Percentiles rank a stretch among this genome's conserved stretches.
phyloP scores from a whole-genome alignment of 2,888 invertebrate genomes.

The Malacosoma neustria region DNA sequence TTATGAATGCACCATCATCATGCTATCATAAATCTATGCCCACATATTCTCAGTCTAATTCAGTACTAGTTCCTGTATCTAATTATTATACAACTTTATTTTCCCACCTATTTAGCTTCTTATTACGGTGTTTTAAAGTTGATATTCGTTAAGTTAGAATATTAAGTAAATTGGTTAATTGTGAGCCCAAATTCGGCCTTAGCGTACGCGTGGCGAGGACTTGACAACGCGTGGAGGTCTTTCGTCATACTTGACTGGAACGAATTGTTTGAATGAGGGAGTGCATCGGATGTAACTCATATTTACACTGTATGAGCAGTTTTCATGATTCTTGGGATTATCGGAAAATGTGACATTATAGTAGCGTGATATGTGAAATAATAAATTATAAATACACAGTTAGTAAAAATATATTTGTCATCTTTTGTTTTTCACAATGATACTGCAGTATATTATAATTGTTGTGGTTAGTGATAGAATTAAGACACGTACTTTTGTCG shows the following conservation, averaged over 20 bases:
- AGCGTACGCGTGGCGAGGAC: conserved; percentile 51
- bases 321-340: neutral
- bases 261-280: conserved; percentile 57
- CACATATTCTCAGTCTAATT: conserved; percentile 37
- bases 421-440: too few relatives aligned
- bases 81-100: conserved; percentile 12
- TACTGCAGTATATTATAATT: too few relatives aligned
- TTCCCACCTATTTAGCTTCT: conserved; percentile 9
- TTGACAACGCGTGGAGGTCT: conserved; percentile 50
- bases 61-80: conserved; percentile 19
- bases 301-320: neutral
- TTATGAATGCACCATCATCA: conserved; percentile 21
- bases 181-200: conserved; percentile 38
- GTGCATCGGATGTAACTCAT: neutral
- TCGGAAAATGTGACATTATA: neutral
- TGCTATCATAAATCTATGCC: conserved; percentile 40
- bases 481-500: too few relatives aligned
- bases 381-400: too few relatives aligned
- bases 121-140: conserved; percentile 12
- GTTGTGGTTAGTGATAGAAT: too few relatives aligned
- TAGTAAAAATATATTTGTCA: too few relatives aligned
- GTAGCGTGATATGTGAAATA: too few relatives aligned
- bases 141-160: conserved; percentile 8
- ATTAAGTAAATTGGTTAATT: conserved; percentile 13
- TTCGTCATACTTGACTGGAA: conserved; percentile 65